A percentile compares a stretch with the other conserved stretches of the same genome.
phyloP scores from a whole-genome alignment of 2,888 invertebrate genomes.

The Cosmia pyralina region DNA sequence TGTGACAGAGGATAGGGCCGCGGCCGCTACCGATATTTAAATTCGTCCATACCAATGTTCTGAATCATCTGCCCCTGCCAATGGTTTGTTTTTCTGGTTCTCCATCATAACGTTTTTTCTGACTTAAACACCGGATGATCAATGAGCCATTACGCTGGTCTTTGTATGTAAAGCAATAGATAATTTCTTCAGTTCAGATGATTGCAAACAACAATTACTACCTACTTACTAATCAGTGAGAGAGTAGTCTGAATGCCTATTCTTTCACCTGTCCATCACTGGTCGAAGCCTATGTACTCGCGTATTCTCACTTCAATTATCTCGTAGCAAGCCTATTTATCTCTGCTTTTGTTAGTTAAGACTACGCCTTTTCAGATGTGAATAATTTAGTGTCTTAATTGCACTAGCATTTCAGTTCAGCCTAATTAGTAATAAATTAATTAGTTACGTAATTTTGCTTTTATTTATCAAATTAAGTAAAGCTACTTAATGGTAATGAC shows the following conservation, averaged over 20 bases:
- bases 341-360: slow-evolving; percentile 21
- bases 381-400: slow-evolving; percentile 41
- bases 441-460: slow-evolving; percentile 19
- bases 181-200: slow-evolving; percentile 21
- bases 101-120: slow-evolving; percentile 27
- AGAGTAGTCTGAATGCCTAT: slow-evolving; percentile 48
- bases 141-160: slow-evolving; percentile 8
- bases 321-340: slow-evolving; percentile 67
- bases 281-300: slow-evolving; percentile 59
- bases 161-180: slow-evolving; percentile 10
- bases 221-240: slow-evolving; percentile 23
- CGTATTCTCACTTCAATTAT: slow-evolving; percentile 72
- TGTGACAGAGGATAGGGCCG: slow-evolving; percentile 81
- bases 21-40: slow-evolving; percentile 86
- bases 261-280: slow-evolving; percentile 72
- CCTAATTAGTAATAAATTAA: slow-evolving; percentile 27
- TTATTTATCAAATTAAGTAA: slow-evolving; percentile 6
- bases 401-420: slow-evolving; percentile 10
- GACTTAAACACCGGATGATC: slow-evolving; percentile 26
- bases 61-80: slow-evolving; percentile 48
- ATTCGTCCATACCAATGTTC: slow-evolving; percentile 73
- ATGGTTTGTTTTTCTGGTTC: slow-evolving; percentile 62
- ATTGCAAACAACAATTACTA: slow-evolving; percentile 22
- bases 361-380: slow-evolving; percentile 23
- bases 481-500: slow-evolving; percentile 23